phyloP scores from a whole-genome alignment of 2,797 vertebrate species.

The Hoplostethus atlanticus region DNA sequence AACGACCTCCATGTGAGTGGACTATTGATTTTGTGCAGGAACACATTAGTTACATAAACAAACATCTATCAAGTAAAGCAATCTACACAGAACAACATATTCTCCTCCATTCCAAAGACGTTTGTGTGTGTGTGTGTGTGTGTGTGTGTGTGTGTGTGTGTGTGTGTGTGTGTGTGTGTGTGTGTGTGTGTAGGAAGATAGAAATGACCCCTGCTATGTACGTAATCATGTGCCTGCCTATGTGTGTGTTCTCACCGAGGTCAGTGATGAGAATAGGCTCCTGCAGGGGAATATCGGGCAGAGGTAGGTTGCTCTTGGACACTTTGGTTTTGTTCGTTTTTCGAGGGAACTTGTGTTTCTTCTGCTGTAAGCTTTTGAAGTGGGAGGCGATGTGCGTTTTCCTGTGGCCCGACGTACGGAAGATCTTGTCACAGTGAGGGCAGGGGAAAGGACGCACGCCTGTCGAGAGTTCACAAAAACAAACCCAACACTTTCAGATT shows the following conservation, averaged over 20 bases:
- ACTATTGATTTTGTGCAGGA: conserved; percentile 3
- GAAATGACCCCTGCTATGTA: no score
- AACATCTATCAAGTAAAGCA: neutral
- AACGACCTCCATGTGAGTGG: conserved; percentile 12
- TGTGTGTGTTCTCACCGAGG: conserved; percentile 85
- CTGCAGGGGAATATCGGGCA: conserved; percentile 95
- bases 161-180: neutral
- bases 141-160: neutral
- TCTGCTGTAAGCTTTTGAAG: conserved; percentile 93
- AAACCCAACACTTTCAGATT: neutral
- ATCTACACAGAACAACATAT: neutral
- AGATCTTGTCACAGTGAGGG: conserved; percentile 98
- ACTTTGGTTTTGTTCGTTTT: conserved; percentile 91
- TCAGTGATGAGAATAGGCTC: conserved; percentile 99
- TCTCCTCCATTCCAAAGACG: neutral
- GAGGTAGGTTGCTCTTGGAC: conserved; percentile 89
- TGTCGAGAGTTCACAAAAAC: conserved; percentile 59
- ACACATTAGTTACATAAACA: neutral
- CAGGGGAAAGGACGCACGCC: conserved; percentile 96
- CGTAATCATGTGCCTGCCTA: neutral
- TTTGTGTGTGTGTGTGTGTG: neutral
- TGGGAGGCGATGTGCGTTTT: conserved; percentile 98
- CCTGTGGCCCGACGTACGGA: conserved; percentile 96
- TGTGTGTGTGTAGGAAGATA: no score
- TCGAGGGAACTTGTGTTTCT: conserved; percentile 93